These are phyloP conservation scores for Zaprionus kolodkinae DNA, from an alignment of 1,140 invertebrate genomes.

Conservation along the genomic window DNA sequence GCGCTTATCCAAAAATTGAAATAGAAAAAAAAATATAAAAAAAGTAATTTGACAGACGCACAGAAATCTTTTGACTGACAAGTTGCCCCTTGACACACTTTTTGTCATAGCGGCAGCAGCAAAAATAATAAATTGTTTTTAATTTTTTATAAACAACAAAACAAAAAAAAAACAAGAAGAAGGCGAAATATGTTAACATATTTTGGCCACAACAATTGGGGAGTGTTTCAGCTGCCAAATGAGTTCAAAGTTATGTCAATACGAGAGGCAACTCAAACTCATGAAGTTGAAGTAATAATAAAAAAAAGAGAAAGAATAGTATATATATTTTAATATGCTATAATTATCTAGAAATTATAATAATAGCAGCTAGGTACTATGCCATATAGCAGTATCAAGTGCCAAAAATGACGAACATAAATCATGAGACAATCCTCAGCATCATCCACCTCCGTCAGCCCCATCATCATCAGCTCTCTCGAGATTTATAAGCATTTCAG, in stretches of 20 bases:
- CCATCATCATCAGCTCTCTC: neutral
- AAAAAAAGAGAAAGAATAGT: no score
- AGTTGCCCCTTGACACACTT: constrained; percentile 80
- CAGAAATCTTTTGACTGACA: constrained; percentile 78
- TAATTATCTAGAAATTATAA: constrained; percentile 3
- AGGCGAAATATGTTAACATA: constrained; percentile 41
- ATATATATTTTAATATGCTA: no score
- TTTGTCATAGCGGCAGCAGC: constrained; percentile 79
- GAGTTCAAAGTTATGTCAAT: constrained; percentile 16
- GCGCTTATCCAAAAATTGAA: constrained; percentile 34
- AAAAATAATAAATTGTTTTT: constrained; percentile 70
- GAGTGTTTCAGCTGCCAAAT: constrained; percentile 9
- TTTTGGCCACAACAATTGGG: neutral
- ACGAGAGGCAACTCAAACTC: neutral
- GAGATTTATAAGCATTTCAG: constrained; percentile 44
- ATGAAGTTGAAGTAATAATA: neutral
- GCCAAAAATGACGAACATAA: constrained; percentile 21
- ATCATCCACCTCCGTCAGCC: neutral
- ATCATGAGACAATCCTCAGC: constrained; percentile 11
- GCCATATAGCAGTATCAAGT: constrained; percentile 3
- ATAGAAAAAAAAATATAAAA: constrained; percentile 28
- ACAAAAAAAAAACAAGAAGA: constrained; percentile 26
- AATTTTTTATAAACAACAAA: constrained; percentile 36
- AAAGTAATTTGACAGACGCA: constrained; percentile 62
- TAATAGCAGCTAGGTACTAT: constrained; percentile 1